These are phyloP conservation scores for Archilochus colubris DNA, from an alignment of 2,113 vertebrate species.

Conservation along the genomic window DNA sequence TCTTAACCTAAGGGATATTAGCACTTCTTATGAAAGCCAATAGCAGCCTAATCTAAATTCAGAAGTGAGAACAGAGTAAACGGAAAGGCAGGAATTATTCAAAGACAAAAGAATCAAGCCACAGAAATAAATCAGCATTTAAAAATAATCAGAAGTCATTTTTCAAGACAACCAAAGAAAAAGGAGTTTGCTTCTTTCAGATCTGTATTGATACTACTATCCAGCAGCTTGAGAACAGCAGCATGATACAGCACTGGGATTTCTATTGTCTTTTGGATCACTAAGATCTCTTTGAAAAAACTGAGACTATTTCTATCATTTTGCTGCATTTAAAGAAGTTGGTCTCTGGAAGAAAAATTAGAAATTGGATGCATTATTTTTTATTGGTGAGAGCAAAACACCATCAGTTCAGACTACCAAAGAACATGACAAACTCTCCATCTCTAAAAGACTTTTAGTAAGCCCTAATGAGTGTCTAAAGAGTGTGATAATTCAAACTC, in stretches of 20 bases:
- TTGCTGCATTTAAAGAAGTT: neutral
- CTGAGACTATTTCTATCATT: neutral
- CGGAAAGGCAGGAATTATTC: neutral
- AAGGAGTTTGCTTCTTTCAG: neutral
- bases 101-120: neutral
- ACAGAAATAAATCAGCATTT: neutral
- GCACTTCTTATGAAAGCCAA: neutral
- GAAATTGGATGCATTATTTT: neutral
- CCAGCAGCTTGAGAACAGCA: neutral
- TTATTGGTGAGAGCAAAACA: neutral
- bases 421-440: neutral
- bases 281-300: neutral
- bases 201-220: neutral
- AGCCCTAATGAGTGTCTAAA: neutral
- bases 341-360: neutral
- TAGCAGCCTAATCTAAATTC: neutral
- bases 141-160: neutral
- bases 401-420: neutral
- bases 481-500: neutral
- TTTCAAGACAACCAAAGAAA: neutral
- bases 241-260: neutral
- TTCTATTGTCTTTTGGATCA: neutral
- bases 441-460: neutral
- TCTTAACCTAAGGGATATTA: slow-evolving; percentile 3
- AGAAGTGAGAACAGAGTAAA: neutral